phyloP scores from a whole-genome alignment of 2,797 vertebrate genomes.

The Acanthornis magna region DNA sequence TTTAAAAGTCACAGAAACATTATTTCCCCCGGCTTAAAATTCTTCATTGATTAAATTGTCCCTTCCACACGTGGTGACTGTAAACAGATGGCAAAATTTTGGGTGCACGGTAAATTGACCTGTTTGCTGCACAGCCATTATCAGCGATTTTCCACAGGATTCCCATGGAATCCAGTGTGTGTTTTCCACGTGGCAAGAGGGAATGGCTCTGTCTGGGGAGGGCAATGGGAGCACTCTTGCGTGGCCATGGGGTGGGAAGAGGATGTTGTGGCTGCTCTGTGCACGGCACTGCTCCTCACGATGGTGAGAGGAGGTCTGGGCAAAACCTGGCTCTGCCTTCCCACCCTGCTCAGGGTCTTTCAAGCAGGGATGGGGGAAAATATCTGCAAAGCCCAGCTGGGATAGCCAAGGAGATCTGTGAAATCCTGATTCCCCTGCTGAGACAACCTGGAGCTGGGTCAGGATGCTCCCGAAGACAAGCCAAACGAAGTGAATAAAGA shows the following conservation, averaged over 20 bases:
- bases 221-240: background rate
- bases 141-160: background rate
- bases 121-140: background rate
- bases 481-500: background rate
- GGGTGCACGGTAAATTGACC: background rate
- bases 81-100: background rate
- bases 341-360: background rate
- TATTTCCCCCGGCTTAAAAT: background rate
- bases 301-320: background rate
- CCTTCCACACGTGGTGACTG: background rate
- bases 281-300: accelerated
- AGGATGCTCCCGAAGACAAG: background rate
- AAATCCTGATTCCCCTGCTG: background rate
- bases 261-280: background rate
- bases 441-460: background rate
- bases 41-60: background rate
- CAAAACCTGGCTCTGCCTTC: background rate
- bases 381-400: background rate
- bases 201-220: background rate
- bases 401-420: background rate
- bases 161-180: background rate
- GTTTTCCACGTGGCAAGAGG: background rate
- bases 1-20: background rate
- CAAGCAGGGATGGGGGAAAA: background rate
- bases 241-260: background rate